These are phyloP conservation scores for Panorpa germanica DNA, from an alignment of 2,888 invertebrate species.

Conservation along the genomic window DNA sequence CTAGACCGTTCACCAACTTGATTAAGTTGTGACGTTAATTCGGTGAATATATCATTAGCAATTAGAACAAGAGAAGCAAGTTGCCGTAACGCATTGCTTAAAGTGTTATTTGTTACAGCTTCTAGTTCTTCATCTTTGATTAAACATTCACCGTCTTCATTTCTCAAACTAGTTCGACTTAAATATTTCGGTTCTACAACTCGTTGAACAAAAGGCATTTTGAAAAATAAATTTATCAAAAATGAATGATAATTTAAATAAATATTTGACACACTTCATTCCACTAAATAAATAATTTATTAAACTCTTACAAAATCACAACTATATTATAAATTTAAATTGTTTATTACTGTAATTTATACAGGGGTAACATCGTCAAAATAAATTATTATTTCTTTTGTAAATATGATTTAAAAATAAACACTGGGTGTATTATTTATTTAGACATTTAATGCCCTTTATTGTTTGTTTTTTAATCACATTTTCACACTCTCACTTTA, in stretches of 20 bases:
- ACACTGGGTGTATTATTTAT: too few species aligned
- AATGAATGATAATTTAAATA: constrained; percentile 5
- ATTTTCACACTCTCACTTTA: too few species aligned
- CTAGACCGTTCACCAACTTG: constrained; percentile 55
- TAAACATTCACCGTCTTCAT: constrained; percentile 3
- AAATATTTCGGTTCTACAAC: constrained; percentile 65
- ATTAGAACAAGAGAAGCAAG: constrained; percentile 65
- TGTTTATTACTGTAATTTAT: too few species aligned
- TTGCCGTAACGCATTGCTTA: constrained; percentile 69
- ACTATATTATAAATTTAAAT: not conserved
- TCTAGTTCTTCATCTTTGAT: constrained; percentile 59
- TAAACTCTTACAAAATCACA: too few species aligned
- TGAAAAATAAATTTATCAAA: constrained; percentile 17
- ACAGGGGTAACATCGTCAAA: too few species aligned
- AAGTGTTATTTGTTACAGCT: constrained; percentile 70
- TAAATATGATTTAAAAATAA: too few species aligned
- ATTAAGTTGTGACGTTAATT: constrained; percentile 56
- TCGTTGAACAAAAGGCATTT: constrained; percentile 78
- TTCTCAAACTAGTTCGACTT: constrained; percentile 34
- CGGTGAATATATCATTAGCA: constrained; percentile 74
- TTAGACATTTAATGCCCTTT: too few species aligned
- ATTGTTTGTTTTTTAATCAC: too few species aligned
- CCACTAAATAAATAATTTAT: not conserved
- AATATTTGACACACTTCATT: constrained; percentile 3
- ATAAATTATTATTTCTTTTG: too few species aligned